Percentiles rank a stretch among this genome's conserved stretches.
phyloP scores from a whole-genome alignment of 2,888 invertebrate genomes.

The Neoitamus cyanurus region DNA sequence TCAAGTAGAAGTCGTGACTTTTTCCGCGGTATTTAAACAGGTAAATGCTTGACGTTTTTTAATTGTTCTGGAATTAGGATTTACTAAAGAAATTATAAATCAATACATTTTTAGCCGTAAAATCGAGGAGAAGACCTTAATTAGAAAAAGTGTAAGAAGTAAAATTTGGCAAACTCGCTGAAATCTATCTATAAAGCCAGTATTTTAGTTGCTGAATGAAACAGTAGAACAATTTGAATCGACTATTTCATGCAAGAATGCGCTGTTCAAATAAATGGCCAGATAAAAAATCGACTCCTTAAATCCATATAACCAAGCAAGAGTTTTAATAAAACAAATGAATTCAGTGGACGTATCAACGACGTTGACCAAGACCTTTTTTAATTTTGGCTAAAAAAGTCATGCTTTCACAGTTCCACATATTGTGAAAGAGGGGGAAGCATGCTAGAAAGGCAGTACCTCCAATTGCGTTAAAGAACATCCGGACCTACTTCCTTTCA shows the following conservation, averaged over 20 bases:
- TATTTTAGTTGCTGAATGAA: neutral
- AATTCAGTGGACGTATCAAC: no score
- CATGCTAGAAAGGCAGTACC: neutral
- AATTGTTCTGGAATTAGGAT: neutral
- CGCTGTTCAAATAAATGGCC: no score
- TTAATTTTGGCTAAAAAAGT: neutral
- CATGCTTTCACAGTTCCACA: no score
- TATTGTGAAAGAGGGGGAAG: neutral
- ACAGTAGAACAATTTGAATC: neutral
- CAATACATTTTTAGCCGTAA: neutral
- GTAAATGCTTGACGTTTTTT: neutral
- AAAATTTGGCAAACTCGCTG: neutral
- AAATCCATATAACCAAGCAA: no score
- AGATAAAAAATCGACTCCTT: no score
- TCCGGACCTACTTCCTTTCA: neutral
- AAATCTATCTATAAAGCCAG: neutral
- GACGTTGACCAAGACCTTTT: no score
- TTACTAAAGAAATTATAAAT: neutral
- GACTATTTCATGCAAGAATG: no score
- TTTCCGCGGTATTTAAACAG: neutral
- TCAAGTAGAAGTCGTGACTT: neutral
- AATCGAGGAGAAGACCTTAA: neutral
- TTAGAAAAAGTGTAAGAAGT: neutral
- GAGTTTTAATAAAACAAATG: no score
- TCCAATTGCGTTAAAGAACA: neutral